Percentiles rank a stretch among this genome's conserved stretches.
Conservation (phyloP, 2,888 invertebrate genomes). For the Oscheius sp. region DNA sequence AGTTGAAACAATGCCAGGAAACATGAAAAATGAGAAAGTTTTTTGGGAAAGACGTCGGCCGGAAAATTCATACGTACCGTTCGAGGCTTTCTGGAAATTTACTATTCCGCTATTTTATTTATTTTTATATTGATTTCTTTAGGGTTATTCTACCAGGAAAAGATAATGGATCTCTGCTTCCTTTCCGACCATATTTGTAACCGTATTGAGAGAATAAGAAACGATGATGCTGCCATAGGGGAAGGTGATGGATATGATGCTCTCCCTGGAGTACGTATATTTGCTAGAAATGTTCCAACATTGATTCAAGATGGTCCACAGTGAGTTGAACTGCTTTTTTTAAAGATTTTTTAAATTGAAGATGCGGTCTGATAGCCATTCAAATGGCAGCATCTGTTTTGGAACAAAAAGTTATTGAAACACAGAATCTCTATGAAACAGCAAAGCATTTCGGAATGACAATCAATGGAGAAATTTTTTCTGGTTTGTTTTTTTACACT, state of each 20-base stretch:
- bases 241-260: not conserved
- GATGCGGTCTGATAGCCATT: slow-evolving; percentile 30
- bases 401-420: slow-evolving; percentile 36
- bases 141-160: not conserved
- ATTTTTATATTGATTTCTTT: not conserved
- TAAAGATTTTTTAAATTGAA: not conserved
- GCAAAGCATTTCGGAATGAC: slow-evolving; percentile 79
- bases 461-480: slow-evolving; percentile 84
- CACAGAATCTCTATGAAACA: slow-evolving; percentile 75
- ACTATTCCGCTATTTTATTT: too few species aligned
- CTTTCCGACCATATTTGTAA: not conserved
- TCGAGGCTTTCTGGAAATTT: too few species aligned
- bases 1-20: not conserved
- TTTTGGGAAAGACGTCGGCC: not conserved
- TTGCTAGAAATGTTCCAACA: not conserved
- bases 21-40: not conserved
- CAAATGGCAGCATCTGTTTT: slow-evolving; percentile 9
- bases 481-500: slow-evolving; percentile 34
- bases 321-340: not conserved
- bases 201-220: not conserved
- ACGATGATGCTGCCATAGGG: not conserved
- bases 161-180: slow-evolving; percentile 7
- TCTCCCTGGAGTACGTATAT: slow-evolving; percentile 10
- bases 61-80: not conserved
- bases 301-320: slow-evolving; percentile 20